Evolutionary conservation across 2,888 invertebrate species (phyloP), one percentile per base, ranked within the genome.

Genomic region (Monopis laevigella): DNA sequence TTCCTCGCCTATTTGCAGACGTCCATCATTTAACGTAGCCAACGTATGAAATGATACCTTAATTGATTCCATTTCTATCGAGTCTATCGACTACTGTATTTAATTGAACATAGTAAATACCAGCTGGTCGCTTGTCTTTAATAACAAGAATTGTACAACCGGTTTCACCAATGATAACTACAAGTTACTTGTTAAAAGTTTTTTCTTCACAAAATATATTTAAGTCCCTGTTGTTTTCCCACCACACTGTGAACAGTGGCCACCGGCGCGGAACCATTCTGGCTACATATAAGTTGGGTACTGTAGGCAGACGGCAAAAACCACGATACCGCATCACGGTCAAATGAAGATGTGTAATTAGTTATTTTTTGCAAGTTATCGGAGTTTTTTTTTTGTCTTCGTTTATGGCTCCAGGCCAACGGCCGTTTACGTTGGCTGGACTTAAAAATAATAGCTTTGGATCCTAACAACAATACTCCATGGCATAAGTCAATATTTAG

Each of bases 331-430:
- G 58, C 63, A 70, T 65, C 74, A 78, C 75, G 78, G 68, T 75
- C 72, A 75, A 78, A 78, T 78, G 78, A 73, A 78, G 74, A 73
- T 66, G 52, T 70, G 73, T 71, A 72, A 77, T 78, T 77, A 70
- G 62, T 59, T 55, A 55, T 57, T 71, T 72, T 73, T 77, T 73
- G 50, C 57, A 45, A 55, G 19, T 21, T 40, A 56, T 51, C 56
- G 58, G 67, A 66, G 59, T 45, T 62, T 71, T 67, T 52, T 54
- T 39, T 43, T 66, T 68, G 55, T 69, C 64, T 64, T 68, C 55
- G 63, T 66, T 54, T 51, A 29, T 42, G 56, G 56, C 57, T 51
- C 49, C 54, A 52, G 61, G 69, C 64, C 71, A 67, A 65, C 59
- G 71, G 53, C 60, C 74, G 69, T 61, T 63, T 62, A 59, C 63